phyloP scores from a whole-genome alignment of 2,888 invertebrate genomes.

The Eulithis testata region DNA sequence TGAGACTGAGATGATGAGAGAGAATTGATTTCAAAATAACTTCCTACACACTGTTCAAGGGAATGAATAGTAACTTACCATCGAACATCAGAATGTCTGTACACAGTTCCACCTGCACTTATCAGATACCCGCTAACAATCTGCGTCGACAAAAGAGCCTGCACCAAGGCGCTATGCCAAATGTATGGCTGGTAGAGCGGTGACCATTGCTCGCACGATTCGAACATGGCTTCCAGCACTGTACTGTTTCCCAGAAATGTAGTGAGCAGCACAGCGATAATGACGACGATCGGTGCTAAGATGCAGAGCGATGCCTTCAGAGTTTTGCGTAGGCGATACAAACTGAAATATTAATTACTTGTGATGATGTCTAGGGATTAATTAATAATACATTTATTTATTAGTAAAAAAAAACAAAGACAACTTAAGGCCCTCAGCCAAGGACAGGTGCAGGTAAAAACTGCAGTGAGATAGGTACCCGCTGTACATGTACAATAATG shows the following conservation, averaged over 20 bases:
- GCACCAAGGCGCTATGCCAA: slow-evolving; percentile 87
- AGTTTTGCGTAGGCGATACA: slow-evolving; percentile 80
- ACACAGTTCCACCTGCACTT: slow-evolving; percentile 86
- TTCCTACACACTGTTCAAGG: neutral
- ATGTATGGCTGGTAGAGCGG: slow-evolving; percentile 68
- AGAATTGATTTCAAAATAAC: neutral
- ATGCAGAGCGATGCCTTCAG: slow-evolving; percentile 72
- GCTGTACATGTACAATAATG: too few species aligned
- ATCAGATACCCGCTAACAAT: slow-evolving; percentile 86
- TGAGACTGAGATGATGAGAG: too few species aligned
- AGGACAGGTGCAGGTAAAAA: too few species aligned
- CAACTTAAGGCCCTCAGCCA: too few species aligned
- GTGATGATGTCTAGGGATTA: neutral
- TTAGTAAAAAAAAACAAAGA: too few species aligned
- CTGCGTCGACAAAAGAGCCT: slow-evolving; percentile 86
- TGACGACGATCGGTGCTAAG: slow-evolving; percentile 64
- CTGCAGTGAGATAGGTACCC: too few species aligned
- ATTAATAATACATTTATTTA: too few species aligned
- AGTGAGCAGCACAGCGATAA: slow-evolving; percentile 64
- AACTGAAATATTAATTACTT: slow-evolving; percentile 59
- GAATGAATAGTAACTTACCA: slow-evolving; percentile 78
- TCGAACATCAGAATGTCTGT: slow-evolving; percentile 86
- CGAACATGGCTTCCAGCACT: slow-evolving; percentile 62
- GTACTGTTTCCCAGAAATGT: slow-evolving; percentile 67
- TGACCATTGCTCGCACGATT: slow-evolving; percentile 74